Evolutionary conservation across 2,888 invertebrate genomes (phyloP), one percentile per base, ranked within the genome.

Genomic region (Phyto melanocephala): DNA sequence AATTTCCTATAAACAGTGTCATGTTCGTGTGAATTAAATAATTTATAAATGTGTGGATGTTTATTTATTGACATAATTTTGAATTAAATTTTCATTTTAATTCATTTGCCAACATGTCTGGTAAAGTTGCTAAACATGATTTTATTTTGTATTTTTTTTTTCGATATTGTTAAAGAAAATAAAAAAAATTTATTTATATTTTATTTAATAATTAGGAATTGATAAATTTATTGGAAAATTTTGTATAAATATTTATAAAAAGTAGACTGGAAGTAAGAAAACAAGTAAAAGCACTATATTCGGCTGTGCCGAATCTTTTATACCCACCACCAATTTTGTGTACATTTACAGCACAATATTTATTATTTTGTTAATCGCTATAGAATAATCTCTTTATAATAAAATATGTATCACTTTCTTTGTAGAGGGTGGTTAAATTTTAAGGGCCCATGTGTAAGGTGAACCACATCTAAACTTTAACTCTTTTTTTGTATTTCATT

Each of bases 41-140:
- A 28, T 40, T 20, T 47, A 0, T 17, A n/a, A 17, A 20, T 24
- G 35, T 65, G 65, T 65, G 56, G 45, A 24, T 65, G 56, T 56
- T 56, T 70, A 76, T 76, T 76, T 65, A 78, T 71, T 71, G 78
- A 37, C 56, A 71, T 40, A 42, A 58, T 42, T 67, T 37, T 40
- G 2, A 60, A 60, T 52, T 52, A 2, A 52, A 52, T 68, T 52
- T 11, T n/a, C n/a, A n/a, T n/a, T 40, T 72, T 5, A 11, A 40
- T 62, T 52, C 52, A 65, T 58, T 67, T 81, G 81, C 81, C 81
- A 80, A 65, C 52, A 56, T 80, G 84, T 81, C 80, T 84, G 77
- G 74, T n/a, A 15, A 70, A 56, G 74, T 63, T 74, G 74, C 80
- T 68, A 80, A 80, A 80, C 79, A 65, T 74, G 79, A 37, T 54